Evolutionary conservation across 2,113 vertebrate genomes (phyloP), one percentile per base, ranked within the genome.

Genomic region (Myrmecophaga tridactyla): DNA sequence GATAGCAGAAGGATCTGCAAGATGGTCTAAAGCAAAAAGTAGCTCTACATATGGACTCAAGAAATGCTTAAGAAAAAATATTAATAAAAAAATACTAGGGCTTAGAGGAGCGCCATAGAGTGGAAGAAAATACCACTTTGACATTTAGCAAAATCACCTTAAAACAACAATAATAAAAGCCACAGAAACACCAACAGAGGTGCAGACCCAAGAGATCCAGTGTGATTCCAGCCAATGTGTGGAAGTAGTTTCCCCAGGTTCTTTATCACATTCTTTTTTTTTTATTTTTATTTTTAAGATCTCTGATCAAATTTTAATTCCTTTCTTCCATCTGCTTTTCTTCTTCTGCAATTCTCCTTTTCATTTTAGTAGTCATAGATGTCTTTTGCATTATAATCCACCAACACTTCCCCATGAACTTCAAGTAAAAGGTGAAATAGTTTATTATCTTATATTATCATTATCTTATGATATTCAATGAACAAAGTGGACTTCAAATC

Each of bases 1-100:
- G 75, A 60, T 84, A 97, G 86, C 84, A 92, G 69, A 93, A 95
- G 36, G 39, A 1, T 27, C 36, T 91, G 46, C 60, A 92, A 90
- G 77, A 78, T 83, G 72, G 36, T 17, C 82, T 43, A 86, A 77
- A 88, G 25, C 36, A 56, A 39, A 87, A 60, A 53, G 69, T 63
- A 80, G 34, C 41, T 84, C 36, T 78, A 78, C 87, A 9, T 73
- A 63, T 58, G 51, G 91, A 46, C 18, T 93, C 43, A 92, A 41
- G 21, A 67, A 93, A 70, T 69, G 20, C 4, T 82, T 82, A 70
- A 63, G 89, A 95, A 41, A 25, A 76, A 67, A 29, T n/a, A 56
- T 23, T 36, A n/a, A 48, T 48, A 48, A 48, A 36, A 7, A 23
- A 27, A 31, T 41, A 76, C 17, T 69, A 85, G 73, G 11, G 14